Evolutionary conservation across 2,888 invertebrate species (phyloP).

Genomic region (Trachelus stipa): DNA sequence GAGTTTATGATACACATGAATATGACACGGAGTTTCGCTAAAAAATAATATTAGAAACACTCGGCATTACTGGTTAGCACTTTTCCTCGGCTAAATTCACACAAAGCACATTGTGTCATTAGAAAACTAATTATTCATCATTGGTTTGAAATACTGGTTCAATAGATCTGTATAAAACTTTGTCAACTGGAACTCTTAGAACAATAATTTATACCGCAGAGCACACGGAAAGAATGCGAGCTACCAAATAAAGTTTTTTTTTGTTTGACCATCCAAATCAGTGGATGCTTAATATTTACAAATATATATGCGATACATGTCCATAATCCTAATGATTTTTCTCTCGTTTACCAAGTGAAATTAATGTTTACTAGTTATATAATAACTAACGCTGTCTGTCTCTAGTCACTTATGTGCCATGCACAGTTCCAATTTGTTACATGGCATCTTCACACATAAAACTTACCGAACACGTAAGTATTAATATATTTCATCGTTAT

Average conservation of each 20-base stretch:
- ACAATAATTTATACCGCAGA: slow-evolving; percentile 56
- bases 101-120: slow-evolving; percentile 58
- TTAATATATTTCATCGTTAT: not conserved
- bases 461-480: not conserved
- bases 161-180: slow-evolving; percentile 64
- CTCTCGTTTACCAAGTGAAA: not conserved
- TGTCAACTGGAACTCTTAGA: slow-evolving; percentile 62
- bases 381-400: not conserved
- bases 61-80: slow-evolving; percentile 59
- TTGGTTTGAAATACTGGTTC: slow-evolving; percentile 66
- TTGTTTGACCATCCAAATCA: slow-evolving; percentile 23
- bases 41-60: slow-evolving; percentile 61
- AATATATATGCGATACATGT: slow-evolving; percentile 4
- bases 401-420: not conserved
- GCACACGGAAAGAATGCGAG: slow-evolving; percentile 47
- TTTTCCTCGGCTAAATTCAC: slow-evolving; percentile 51
- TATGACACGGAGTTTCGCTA: slow-evolving; percentile 60
- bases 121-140: slow-evolving; percentile 64
- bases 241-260: slow-evolving; percentile 25
- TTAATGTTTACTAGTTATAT: not conserved
- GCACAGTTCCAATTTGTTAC: not conserved
- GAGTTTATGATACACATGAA: slow-evolving; percentile 60
- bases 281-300: slow-evolving; percentile 6
- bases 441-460: not conserved
- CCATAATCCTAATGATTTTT: not conserved